Evolutionary conservation across 1,140 invertebrate genomes (phyloP), one percentile per base, ranked within the genome.

Genomic region (Drosophila ercepeae): DNA sequence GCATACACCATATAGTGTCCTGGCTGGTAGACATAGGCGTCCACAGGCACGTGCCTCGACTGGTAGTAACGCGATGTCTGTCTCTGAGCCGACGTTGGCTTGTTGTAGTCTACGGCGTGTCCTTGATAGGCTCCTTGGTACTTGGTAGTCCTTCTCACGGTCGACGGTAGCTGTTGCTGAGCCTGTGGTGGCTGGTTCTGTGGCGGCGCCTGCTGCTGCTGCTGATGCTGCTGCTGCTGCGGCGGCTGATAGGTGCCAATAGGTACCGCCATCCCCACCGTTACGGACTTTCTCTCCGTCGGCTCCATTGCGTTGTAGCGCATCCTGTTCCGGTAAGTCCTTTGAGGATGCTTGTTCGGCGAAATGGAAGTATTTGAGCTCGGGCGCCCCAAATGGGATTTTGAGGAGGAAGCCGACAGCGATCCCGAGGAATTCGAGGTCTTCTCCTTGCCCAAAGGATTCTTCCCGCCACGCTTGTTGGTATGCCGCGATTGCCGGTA

Each of bases 21-120:
- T 6, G 46, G 34, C 14, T 74, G 71, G 23, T 71, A 71, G 11
- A 27, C 13, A 45, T 29, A 72, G 7, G 44, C 60, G n/a, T 84
- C 79, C 57, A 76, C 41, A 4, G 79, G 60, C 57, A 76, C 41
- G 5, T 86, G 60, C 0, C 67, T 57, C 4, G 77, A 76, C 9
- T 81, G 77, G 68, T 81, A 88, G 42, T 50, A 88, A 3, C 76
- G 76, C 0, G 77, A 55, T 11, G 76, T 42, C 25, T 76, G 72
- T 2, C 41, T 29, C 14, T 34, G 23, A 3, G 9, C 23, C 46
- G 29, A 8, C 32, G 32, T 18, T 8, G 57, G 29, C 39, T 69
- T 70, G 6, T 16, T 14, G 16, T 36, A 44, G 7, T 46, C 65
- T 42, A 34, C n/a, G 32, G 34, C 3, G 4, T 16, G 18, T 25